Conservation (phyloP, 2,888 invertebrate species). For the Glaucopsyche alexis region DNA sequence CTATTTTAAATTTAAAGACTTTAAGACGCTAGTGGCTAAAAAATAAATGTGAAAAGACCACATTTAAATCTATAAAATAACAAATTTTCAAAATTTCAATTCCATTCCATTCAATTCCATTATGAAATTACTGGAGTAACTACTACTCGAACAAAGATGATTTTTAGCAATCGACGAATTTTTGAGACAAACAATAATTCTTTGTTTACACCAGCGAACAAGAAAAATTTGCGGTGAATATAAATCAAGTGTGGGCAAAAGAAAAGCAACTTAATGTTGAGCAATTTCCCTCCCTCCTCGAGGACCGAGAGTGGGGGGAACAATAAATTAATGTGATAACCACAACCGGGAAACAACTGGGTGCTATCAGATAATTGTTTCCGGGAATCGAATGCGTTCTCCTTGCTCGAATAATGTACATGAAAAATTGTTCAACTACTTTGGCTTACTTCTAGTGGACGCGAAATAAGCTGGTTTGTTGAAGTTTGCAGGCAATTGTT, state of each 20-base stretch:
- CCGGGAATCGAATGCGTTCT: constrained; percentile 39
- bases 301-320: constrained; percentile 36
- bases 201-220: constrained; percentile 6
- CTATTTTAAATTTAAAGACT: too few relatives aligned
- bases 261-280: constrained; percentile 42
- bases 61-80: too few relatives aligned
- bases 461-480: not conserved
- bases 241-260: constrained; percentile 41
- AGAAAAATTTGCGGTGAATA: constrained; percentile 30
- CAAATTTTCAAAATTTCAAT: too few relatives aligned
- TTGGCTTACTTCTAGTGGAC: constrained; percentile 3
- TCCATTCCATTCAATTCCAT: too few relatives aligned
- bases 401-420: constrained; percentile 32
- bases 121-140: too few relatives aligned
- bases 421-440: constrained; percentile 29
- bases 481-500: constrained; percentile 1
- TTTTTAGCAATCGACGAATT: not conserved
- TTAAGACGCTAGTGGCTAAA: too few relatives aligned
- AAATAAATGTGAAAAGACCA: too few relatives aligned
- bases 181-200: constrained; percentile 20
- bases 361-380: constrained; percentile 53
- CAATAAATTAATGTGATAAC: constrained; percentile 51
- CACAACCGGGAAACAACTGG: constrained; percentile 41
- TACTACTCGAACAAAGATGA: too few relatives aligned
- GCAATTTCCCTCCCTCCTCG: constrained; percentile 39